Percentiles rank a stretch among this genome's conserved stretches.
phyloP scores from a whole-genome alignment of 2,113 vertebrate genomes.

The Stegostoma tigrinum region DNA sequence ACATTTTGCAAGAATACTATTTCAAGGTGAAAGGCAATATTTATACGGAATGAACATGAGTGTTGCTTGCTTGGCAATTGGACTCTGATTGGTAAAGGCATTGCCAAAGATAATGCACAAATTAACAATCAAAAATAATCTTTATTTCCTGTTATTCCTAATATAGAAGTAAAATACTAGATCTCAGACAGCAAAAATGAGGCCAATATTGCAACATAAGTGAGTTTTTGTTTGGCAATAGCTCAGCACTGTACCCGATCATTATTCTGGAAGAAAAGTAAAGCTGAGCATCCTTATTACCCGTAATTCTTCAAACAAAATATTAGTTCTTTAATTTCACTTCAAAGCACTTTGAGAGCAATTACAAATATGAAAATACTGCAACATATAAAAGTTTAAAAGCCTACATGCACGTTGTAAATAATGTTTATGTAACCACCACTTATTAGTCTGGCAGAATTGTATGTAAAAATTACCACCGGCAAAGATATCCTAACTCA shows the following conservation, averaged over 20 bases:
- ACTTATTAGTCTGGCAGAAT: neutral
- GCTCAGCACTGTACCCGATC: too few species aligned
- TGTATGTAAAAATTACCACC: neutral
- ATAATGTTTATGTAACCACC: neutral
- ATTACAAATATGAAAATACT: neutral
- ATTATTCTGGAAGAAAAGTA: neutral
- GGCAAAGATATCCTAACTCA: neutral
- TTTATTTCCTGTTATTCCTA: neutral
- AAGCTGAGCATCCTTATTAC: neutral
- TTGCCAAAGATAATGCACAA: too few species aligned
- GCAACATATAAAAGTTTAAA: neutral
- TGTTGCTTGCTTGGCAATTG: too few species aligned
- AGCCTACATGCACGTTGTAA: neutral
- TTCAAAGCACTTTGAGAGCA: neutral
- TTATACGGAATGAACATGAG: too few species aligned
- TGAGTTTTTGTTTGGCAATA: neutral
- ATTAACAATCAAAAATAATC: neutral
- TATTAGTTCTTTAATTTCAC: neutral
- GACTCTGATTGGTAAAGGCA: too few species aligned
- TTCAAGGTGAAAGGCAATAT: too few species aligned
- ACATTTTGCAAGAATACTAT: too few species aligned
- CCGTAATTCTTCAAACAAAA: too few species aligned
- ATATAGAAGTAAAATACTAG: neutral
- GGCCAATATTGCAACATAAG: neutral
- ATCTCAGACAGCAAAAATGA: neutral